phyloP scores from a whole-genome alignment of 2,888 invertebrate genomes.

The Aleiodes alternator region DNA sequence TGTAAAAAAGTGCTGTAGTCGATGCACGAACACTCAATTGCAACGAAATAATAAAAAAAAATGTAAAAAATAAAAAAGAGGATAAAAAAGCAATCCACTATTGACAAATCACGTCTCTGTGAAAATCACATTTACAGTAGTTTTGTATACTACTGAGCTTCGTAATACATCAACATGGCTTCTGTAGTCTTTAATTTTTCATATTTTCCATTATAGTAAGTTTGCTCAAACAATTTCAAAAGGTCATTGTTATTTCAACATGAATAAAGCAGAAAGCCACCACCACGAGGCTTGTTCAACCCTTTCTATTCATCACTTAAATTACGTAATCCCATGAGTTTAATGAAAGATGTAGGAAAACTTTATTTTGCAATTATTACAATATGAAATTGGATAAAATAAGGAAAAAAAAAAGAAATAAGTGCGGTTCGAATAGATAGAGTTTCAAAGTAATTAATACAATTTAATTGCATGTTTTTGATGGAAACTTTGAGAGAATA shows the following conservation, averaged over 20 bases:
- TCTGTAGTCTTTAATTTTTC: slow-evolving; percentile 9
- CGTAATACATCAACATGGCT: neutral
- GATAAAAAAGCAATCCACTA: slow-evolving; percentile 29
- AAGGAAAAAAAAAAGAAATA: too few species aligned
- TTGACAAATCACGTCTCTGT: slow-evolving; percentile 42
- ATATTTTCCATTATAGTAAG: slow-evolving; percentile 18
- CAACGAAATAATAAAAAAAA: neutral
- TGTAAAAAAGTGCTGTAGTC: slow-evolving; percentile 64
- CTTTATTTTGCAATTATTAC: too few species aligned
- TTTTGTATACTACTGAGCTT: slow-evolving; percentile 1
- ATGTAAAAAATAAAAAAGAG: neutral
- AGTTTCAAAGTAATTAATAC: too few species aligned
- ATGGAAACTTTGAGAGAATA: too few species aligned
- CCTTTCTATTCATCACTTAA: too few species aligned
- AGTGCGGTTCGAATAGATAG: too few species aligned
- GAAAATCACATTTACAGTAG: slow-evolving; percentile 13
- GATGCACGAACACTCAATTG: slow-evolving; percentile 48
- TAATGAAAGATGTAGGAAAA: too few species aligned
- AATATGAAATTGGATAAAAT: too few species aligned
- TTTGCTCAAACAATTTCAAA: neutral
- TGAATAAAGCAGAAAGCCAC: slow-evolving; percentile 5
- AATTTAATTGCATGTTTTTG: too few species aligned
- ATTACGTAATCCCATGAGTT: too few species aligned
- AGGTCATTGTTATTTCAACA: slow-evolving; percentile 8
- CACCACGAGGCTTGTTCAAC: neutral